Evolutionary conservation across 2,113 vertebrate species (phyloP).

Genomic region (Oreotrochilus melanogaster): DNA sequence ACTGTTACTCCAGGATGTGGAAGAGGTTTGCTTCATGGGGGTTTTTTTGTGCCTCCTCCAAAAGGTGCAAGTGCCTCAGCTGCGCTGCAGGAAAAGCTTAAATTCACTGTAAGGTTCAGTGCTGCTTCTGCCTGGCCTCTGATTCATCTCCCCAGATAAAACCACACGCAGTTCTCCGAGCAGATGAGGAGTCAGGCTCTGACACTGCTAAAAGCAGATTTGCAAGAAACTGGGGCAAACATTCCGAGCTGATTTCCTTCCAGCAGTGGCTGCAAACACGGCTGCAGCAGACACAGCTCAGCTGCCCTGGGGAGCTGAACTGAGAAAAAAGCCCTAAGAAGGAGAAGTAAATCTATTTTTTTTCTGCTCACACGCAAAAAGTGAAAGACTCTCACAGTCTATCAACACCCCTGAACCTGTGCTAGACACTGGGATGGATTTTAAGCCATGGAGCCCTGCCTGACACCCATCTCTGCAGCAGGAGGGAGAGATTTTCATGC

Average conservation of each 20-base stretch:
- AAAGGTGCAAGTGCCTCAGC: not conserved
- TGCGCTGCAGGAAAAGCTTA: not conserved
- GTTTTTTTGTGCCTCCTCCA: not conserved
- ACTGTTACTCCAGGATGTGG: not conserved
- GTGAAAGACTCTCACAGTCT: not conserved
- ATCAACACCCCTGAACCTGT: not conserved
- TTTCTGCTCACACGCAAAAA: not conserved
- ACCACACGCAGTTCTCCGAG: not conserved
- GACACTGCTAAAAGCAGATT: not conserved
- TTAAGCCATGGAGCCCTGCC: not conserved
- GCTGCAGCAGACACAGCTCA: not conserved
- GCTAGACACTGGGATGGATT: not conserved
- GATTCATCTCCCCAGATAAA: not conserved
- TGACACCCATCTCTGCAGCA: rapidly evolving
- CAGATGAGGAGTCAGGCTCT: not conserved
- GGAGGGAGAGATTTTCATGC: not conserved
- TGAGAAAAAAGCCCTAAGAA: not conserved
- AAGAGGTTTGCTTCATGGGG: not conserved
- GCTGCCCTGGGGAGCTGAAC: not conserved
- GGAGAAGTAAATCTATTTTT: not conserved
- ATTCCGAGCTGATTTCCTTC: not conserved
- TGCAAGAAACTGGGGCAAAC: not conserved
- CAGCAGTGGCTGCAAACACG: not conserved
- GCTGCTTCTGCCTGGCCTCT: not conserved
- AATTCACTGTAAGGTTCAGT: not conserved